These are phyloP conservation scores for Drosophila eugracilis DNA, from an alignment of 1,140 invertebrate species.

Conservation along the genomic window DNA sequence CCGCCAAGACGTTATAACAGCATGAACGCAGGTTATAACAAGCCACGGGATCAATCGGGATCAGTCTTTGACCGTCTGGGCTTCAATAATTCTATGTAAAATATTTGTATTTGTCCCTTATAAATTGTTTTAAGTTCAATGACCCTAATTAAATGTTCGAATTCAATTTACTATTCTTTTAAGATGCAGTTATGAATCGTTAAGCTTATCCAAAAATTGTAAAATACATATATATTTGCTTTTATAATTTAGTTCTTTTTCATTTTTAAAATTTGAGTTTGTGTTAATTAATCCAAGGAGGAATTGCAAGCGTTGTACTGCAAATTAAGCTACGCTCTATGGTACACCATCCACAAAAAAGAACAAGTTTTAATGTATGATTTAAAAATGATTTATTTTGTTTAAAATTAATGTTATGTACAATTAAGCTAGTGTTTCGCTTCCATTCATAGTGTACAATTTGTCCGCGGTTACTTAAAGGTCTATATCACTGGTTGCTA, in stretches of 20 bases:
- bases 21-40: slow-evolving; percentile 50
- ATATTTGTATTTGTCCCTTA: slow-evolving; percentile 17
- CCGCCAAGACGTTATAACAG: slow-evolving; percentile 42
- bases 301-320: too few species aligned
- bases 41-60: slow-evolving; percentile 40
- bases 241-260: too few species aligned
- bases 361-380: not conserved
- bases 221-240: too few species aligned
- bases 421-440: slow-evolving; percentile 45
- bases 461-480: slow-evolving; percentile 45
- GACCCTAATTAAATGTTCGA: slow-evolving; percentile 42
- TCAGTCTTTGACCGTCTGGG: slow-evolving; percentile 83
- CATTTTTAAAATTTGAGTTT: not conserved
- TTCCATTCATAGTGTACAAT: slow-evolving; percentile 54
- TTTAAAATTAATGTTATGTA: slow-evolving; percentile 38
- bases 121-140: slow-evolving; percentile 39
- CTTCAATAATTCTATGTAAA: slow-evolving; percentile 72
- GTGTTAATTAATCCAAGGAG: too few species aligned
- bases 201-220: too few species aligned
- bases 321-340: too few species aligned
- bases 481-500: slow-evolving; percentile 79
- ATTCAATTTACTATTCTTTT: slow-evolving; percentile 1
- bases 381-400: slow-evolving; percentile 1
- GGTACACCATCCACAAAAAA: not conserved
- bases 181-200: too few species aligned